Conservation (phyloP, 2,113 vertebrate genomes). For the Ailurus styani region DNA sequence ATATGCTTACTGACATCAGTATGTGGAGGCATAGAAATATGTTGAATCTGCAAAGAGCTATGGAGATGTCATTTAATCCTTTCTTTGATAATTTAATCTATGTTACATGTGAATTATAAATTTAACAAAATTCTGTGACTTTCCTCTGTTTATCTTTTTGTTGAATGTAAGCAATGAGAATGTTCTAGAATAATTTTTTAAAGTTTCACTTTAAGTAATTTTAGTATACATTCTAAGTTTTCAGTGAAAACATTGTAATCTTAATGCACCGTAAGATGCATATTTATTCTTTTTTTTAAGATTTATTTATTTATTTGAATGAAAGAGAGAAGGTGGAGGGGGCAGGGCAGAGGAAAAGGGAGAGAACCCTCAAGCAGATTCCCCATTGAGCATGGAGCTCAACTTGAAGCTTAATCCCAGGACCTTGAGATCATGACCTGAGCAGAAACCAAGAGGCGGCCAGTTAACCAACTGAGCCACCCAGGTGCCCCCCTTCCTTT, state of each 20-base stretch:
- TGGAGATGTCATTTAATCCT: constrained; percentile 77
- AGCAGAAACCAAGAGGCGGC: neutral
- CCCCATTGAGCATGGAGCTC: neutral
- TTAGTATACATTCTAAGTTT: constrained; percentile 33
- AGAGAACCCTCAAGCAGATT: neutral
- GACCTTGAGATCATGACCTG: neutral
- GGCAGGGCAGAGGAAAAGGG: too few relatives aligned
- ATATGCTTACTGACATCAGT: constrained; percentile 75
- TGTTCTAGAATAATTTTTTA: constrained; percentile 66
- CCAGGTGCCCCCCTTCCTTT: too few relatives aligned
- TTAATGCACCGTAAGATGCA: constrained; percentile 39
- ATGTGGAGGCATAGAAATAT: constrained; percentile 73
- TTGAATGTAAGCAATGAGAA: constrained; percentile 69
- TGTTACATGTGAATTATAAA: constrained; percentile 79
- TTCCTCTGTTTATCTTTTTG: constrained; percentile 66
- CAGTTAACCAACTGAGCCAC: neutral
- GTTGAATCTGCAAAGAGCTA: constrained; percentile 75
- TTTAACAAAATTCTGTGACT: constrained; percentile 79
- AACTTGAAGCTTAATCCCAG: neutral
- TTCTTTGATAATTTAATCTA: constrained; percentile 77
- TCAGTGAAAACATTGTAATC: constrained; percentile 54
- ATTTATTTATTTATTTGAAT: too few relatives aligned
- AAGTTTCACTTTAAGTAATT: constrained; percentile 56
- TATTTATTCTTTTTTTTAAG: neutral
- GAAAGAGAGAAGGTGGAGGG: too few relatives aligned